Conservation (phyloP, 37 sponge, comb jelly and placozoan genomes). For the Aplysina aerophoba region DNA sequence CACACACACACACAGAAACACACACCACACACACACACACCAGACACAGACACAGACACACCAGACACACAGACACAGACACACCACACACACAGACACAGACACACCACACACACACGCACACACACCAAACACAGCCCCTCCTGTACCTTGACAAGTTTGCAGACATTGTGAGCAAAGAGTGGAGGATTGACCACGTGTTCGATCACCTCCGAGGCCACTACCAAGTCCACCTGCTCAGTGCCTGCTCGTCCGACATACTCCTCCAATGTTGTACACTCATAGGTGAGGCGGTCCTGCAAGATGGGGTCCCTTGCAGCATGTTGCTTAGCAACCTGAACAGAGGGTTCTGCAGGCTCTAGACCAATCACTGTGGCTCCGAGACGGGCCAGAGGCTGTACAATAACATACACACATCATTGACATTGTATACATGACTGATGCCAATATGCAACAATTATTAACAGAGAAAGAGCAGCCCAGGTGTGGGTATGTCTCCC, state of each 20-base stretch:
- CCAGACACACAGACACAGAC: too few species aligned
- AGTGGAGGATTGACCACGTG: conserved; percentile 51
- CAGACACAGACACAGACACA: too few species aligned
- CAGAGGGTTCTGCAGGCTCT: conserved; percentile 44
- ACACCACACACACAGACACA: background rate
- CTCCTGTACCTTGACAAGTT: conserved; percentile 49
- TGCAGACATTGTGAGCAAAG: conserved; percentile 31
- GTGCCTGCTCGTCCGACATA: background rate
- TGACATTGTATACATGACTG: background rate
- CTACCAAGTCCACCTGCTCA: conserved; percentile 46
- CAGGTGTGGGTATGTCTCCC: background rate
- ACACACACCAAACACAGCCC: too few species aligned
- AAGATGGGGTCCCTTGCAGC: conserved; percentile 25
- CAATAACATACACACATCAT: background rate
- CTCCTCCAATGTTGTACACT: conserved; percentile 52
- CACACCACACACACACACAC: too few species aligned
- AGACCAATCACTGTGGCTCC: conserved; percentile 64
- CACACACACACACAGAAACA: too few species aligned
- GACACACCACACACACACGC: too few species aligned
- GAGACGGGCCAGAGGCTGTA: conserved; percentile 60
- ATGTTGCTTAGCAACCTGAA: conserved; percentile 45
- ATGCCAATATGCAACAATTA: background rate
- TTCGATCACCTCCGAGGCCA: conserved; percentile 75
- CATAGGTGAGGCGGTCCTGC: conserved; percentile 26
- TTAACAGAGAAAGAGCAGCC: background rate